Conservation (phyloP, 2,888 invertebrate genomes). For the Chloroclysta siterata region DNA sequence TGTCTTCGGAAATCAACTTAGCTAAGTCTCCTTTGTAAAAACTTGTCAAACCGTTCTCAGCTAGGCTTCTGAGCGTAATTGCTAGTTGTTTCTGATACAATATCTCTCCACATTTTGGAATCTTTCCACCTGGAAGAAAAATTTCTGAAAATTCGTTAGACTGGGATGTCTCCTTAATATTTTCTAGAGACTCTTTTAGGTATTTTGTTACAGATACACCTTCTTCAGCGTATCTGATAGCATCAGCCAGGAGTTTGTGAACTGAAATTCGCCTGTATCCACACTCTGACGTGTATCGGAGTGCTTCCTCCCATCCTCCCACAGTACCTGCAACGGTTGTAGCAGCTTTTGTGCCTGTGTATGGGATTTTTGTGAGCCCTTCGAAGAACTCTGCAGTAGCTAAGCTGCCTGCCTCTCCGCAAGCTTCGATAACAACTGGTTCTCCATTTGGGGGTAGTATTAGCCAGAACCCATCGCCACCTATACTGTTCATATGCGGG, state of each 20-base stretch:
- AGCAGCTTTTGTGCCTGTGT: conserved; percentile 67
- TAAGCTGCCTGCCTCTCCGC: conserved; percentile 70
- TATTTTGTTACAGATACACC: conserved; percentile 66
- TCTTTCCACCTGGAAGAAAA: conserved; percentile 58
- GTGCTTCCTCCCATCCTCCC: conserved; percentile 77
- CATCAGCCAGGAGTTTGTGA: conserved; percentile 64
- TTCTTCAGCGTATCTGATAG: conserved; percentile 71
- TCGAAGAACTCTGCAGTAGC: conserved; percentile 62
- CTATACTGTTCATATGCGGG: conserved; percentile 76
- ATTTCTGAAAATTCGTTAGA: conserved; percentile 53
- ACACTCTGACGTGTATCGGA: conserved; percentile 68
- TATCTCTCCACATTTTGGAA: conserved; percentile 60
- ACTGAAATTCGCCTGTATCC: conserved; percentile 65
- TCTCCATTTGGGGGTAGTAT: conserved; percentile 71
- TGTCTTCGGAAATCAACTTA: conserved; percentile 65
- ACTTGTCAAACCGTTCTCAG: conserved; percentile 65
- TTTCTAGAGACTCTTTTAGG: conserved; percentile 43
- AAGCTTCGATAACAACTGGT: conserved; percentile 73
- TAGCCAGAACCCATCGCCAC: conserved; percentile 77
- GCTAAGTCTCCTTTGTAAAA: conserved; percentile 72
- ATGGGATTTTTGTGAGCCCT: conserved; percentile 60
- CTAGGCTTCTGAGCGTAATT: conserved; percentile 59
- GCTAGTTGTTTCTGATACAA: conserved; percentile 68
- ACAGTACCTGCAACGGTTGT: conserved; percentile 73
- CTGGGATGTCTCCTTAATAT: conserved; percentile 30